These are phyloP conservation scores for Hypercompe scribonia DNA, from an alignment of 2,888 invertebrate species.

Conservation along the genomic window DNA sequence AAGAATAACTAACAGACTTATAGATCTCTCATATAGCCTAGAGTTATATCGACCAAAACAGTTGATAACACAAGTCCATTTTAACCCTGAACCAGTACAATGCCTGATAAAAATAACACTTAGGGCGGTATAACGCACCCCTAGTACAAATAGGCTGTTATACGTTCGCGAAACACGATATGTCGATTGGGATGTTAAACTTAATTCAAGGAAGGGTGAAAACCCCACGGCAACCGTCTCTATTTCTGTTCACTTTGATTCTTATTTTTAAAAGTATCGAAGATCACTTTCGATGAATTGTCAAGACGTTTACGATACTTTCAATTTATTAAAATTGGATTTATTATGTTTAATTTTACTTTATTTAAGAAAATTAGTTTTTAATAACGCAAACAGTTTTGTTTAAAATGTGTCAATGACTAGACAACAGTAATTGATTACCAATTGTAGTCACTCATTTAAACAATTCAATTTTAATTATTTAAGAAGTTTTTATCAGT, in stretches of 20 bases:
- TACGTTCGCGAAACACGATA: constrained; percentile 75
- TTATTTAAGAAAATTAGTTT: no score
- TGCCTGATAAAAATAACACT: constrained; percentile 64
- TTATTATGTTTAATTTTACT: no score
- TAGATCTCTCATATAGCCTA: not conserved
- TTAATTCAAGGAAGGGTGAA: constrained; percentile 82
- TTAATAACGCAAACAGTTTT: no score
- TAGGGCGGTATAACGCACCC: constrained; percentile 61
- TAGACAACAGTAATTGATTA: no score
- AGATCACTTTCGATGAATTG: constrained; percentile 19
- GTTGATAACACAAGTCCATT: constrained; percentile 6
- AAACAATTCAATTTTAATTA: no score
- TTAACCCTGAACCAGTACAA: constrained; percentile 25
- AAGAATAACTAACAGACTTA: not conserved
- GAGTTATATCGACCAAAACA: not conserved
- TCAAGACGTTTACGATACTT: not conserved
- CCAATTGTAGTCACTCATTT: no score
- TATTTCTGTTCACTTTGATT: constrained; percentile 76
- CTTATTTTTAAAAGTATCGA: constrained; percentile 41
- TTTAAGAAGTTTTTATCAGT: no score
- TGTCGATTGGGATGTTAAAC: constrained; percentile 85
- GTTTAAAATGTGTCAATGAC: no score
- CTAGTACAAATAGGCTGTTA: constrained; percentile 75
- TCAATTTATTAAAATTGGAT: no score
- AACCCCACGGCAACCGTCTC: constrained; percentile 75